Percentiles rank a stretch among this genome's conserved stretches.
These are phyloP conservation scores for Thamnophis elegans DNA, from an alignment of 2,797 vertebrate genomes.

Conservation along the genomic window DNA sequence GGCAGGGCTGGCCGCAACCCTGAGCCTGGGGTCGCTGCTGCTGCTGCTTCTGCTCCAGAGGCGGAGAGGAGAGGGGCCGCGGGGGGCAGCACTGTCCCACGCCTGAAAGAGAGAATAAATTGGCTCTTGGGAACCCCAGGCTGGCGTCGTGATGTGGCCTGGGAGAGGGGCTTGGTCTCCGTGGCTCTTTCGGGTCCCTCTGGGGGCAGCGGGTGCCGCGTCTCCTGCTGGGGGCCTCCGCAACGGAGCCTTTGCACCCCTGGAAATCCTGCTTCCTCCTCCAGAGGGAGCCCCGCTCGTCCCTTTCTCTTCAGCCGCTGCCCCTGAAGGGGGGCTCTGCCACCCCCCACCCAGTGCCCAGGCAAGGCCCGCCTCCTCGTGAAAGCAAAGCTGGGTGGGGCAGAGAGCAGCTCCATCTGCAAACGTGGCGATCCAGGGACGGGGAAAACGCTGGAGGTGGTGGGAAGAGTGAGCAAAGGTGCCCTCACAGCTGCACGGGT, in stretches of 20 bases:
- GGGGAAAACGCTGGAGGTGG: background rate
- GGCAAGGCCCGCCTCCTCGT: too few relatives aligned
- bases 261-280: background rate
- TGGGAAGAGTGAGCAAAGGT: background rate
- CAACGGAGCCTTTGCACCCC: background rate
- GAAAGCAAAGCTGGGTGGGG: background rate
- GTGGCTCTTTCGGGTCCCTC: background rate
- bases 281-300: background rate
- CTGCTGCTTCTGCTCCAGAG: background rate
- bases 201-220: background rate
- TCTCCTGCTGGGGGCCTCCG: background rate
- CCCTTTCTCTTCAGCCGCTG: background rate
- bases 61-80: background rate
- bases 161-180: background rate
- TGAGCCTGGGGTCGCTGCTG: rapidly evolving
- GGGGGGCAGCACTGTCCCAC: rapidly evolving
- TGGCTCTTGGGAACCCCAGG: rapidly evolving
- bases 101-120: background rate
- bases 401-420: background rate
- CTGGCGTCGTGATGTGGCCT: background rate
- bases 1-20: rapidly evolving
- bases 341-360: background rate
- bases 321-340: background rate
- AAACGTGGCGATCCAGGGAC: background rate
- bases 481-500: background rate